A percentile compares a stretch with the other conserved stretches of the same genome.
These are phyloP conservation scores for Malurus alboscapulatus DNA, from an alignment of 2,113 vertebrate species.

Conservation along the genomic window DNA sequence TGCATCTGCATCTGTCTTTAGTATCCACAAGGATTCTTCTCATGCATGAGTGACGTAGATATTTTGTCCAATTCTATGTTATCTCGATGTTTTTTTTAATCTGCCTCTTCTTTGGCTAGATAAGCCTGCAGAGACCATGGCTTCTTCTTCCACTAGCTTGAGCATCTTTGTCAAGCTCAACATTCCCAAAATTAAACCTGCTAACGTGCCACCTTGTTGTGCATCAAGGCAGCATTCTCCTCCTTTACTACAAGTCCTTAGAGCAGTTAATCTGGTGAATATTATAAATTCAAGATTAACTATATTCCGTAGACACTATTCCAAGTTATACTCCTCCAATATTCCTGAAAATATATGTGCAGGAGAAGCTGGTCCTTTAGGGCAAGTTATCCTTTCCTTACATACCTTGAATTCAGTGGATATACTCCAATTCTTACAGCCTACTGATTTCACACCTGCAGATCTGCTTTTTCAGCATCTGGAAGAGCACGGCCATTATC, in stretches of 20 bases:
- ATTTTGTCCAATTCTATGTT: not conserved
- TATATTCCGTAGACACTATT: not conserved
- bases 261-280: not conserved
- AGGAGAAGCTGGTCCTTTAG: not conserved
- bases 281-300: not conserved
- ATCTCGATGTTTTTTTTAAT: not conserved
- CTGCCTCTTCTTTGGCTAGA: not conserved
- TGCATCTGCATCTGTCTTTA: not conserved
- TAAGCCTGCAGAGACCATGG: not conserved
- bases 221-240: not conserved
- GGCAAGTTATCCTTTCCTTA: not conserved
- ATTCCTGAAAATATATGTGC: not conserved
- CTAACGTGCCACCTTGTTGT: not conserved
- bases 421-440: not conserved
- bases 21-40: not conserved
- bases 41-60: not conserved
- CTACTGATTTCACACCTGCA: not conserved
- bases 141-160: not conserved
- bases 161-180: not conserved
- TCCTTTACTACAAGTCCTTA: not conserved
- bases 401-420: not conserved
- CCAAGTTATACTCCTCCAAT: not conserved
- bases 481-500: not conserved
- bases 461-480: not conserved
- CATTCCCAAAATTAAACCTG: not conserved